A percentile compares a stretch with the other conserved stretches of the same genome.
phyloP scores from a whole-genome alignment of 2,888 invertebrate genomes.

The Nowickia ferox region DNA sequence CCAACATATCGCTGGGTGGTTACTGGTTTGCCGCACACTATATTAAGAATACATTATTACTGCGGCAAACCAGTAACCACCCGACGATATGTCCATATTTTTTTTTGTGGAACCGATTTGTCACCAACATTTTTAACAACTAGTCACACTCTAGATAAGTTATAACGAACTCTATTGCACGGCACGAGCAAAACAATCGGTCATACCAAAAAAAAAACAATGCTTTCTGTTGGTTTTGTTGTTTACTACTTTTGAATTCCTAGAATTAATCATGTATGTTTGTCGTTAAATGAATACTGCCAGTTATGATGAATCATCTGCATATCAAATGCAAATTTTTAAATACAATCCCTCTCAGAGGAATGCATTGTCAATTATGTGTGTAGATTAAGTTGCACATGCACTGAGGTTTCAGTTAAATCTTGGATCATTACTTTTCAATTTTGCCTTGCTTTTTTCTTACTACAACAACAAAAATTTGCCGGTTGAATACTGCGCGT shows the following conservation, averaged over 20 bases:
- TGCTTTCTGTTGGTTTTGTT: constrained; percentile 16
- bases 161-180: background rate
- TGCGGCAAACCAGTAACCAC: too few relatives aligned
- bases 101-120: background rate
- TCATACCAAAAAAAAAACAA: background rate
- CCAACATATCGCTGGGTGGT: too few relatives aligned
- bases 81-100: too few relatives aligned
- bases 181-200: background rate
- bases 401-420: constrained; percentile 20
- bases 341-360: constrained; percentile 15
- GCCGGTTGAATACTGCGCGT: constrained; percentile 22
- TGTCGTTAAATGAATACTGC: constrained; percentile 33
- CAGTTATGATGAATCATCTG: constrained; percentile 60
- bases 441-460: constrained; percentile 14
- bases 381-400: background rate
- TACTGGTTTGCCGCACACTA: too few relatives aligned
- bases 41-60: too few relatives aligned
- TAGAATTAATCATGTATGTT: constrained; percentile 38
- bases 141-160: background rate
- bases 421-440: background rate
- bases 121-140: background rate
- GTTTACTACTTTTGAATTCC: constrained; percentile 51
- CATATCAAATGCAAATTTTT: constrained; percentile 47
- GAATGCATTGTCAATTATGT: constrained; percentile 10
- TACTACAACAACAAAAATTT: background rate